Percentiles rank a stretch among this genome's conserved stretches.
Evolutionary conservation across 2,888 invertebrate genomes (phyloP).

Genomic region (Drosophila villosipedis): DNA sequence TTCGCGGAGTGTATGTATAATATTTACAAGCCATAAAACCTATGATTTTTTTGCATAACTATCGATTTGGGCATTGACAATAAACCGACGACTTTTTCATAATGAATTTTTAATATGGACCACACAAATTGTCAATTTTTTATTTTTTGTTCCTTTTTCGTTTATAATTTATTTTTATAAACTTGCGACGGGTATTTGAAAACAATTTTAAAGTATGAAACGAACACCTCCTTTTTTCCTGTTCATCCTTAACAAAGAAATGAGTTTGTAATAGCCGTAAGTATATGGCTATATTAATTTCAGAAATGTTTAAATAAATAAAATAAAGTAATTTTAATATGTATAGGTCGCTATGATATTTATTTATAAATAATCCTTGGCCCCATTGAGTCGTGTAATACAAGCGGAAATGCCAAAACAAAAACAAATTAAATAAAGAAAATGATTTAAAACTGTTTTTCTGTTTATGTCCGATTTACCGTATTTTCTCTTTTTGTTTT

Average conservation of each 20-base stretch:
- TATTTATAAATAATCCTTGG: conserved; percentile 71
- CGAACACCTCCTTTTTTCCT: background rate
- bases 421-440: conserved; percentile 8
- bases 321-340: background rate
- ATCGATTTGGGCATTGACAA: conserved; percentile 49
- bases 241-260: background rate
- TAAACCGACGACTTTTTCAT: conserved; percentile 72
- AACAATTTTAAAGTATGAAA: background rate
- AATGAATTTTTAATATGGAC: conserved; percentile 73
- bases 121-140: conserved; percentile 43
- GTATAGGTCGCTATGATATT: conserved; percentile 35
- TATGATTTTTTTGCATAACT: conserved; percentile 52
- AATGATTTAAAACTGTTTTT: conserved; percentile 17
- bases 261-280: background rate
- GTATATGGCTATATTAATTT: background rate
- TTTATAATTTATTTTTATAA: conserved; percentile 25
- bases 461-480: conserved; percentile 7
- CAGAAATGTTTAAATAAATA: background rate
- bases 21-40: conserved; percentile 49
- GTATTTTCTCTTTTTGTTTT: background rate
- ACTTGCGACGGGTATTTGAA: background rate
- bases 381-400: conserved; percentile 54
- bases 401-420: conserved; percentile 11
- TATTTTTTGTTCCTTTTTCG: conserved; percentile 10
- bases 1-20: background rate